phyloP scores from a whole-genome alignment of 2,888 invertebrate species.

The Cartodere bifasciata region DNA sequence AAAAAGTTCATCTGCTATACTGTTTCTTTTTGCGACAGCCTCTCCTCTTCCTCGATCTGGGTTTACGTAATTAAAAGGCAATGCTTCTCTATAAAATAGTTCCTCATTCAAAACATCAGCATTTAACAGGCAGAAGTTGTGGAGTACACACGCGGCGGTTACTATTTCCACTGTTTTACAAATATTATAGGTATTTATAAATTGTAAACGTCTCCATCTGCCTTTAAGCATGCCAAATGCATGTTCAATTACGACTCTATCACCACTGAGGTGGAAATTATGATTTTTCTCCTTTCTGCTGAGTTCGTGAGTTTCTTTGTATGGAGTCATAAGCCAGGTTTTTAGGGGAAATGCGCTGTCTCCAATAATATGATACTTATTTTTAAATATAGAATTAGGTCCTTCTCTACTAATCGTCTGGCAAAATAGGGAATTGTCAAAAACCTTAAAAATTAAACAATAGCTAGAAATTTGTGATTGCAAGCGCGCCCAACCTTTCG shows the following conservation, averaged over 20 bases:
- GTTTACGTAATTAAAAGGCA: too few species aligned
- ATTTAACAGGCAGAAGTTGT: conserved; percentile 12
- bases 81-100: too few species aligned
- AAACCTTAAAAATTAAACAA: conserved; percentile 11
- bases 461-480: neutral
- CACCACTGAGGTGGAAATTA: neutral
- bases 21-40: too few species aligned
- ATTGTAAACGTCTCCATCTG: conserved; percentile 13
- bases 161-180: conserved; percentile 13
- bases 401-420: neutral
- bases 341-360: conserved; percentile 2
- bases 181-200: conserved; percentile 13
- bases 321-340: conserved; percentile 2
- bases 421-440: neutral
- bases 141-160: conserved; percentile 12
- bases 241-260: conserved; percentile 9
- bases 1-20: too few species aligned
- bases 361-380: neutral
- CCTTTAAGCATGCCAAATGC: conserved; percentile 12
- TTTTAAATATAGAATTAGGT: too few species aligned
- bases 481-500: too few species aligned
- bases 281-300: neutral
- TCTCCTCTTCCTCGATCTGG: too few species aligned
- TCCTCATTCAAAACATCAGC: conserved; percentile 6
- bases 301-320: neutral